A percentile compares a stretch with the other conserved stretches of the same genome.
These are phyloP conservation scores for Plebejus argus DNA, from an alignment of 2,888 invertebrate species.

Conservation along the genomic window DNA sequence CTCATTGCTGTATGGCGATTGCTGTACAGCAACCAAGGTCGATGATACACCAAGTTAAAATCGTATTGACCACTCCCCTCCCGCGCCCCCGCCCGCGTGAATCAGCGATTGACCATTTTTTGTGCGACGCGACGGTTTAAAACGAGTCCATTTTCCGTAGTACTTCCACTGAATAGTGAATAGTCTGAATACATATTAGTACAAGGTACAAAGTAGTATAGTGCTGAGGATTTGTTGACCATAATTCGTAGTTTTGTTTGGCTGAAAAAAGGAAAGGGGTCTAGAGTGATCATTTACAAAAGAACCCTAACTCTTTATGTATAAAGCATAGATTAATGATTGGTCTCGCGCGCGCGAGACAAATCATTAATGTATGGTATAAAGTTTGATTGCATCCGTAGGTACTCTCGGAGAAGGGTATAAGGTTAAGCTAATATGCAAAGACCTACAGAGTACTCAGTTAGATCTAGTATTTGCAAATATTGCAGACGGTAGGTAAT, in stretches of 20 bases:
- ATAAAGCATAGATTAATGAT: too few relatives aligned
- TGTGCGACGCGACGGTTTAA: not conserved
- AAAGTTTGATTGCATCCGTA: too few relatives aligned
- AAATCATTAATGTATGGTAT: too few relatives aligned
- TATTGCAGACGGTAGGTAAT: not conserved
- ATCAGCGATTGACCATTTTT: not conserved
- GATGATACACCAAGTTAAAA: slow-evolving; percentile 16
- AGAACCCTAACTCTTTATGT: too few relatives aligned
- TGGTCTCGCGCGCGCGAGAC: too few relatives aligned
- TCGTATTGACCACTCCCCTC: not conserved
- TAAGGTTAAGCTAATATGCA: too few relatives aligned
- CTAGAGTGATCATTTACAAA: too few relatives aligned
- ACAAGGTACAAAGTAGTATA: too few relatives aligned
- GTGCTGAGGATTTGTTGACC: not conserved
- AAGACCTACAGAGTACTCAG: not conserved
- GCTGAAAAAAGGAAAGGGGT: too few relatives aligned
- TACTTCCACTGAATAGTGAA: too few relatives aligned
- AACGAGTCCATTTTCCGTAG: not conserved
- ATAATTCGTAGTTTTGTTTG: not conserved
- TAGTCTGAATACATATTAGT: too few relatives aligned
- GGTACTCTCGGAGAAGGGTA: too few relatives aligned
- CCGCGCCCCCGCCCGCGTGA: not conserved
- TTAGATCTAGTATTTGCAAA: not conserved
- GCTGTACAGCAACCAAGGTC: slow-evolving; percentile 13
- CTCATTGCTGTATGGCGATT: not conserved